phyloP scores from a whole-genome alignment of 2,888 invertebrate genomes.

The Rhagium mordax region DNA sequence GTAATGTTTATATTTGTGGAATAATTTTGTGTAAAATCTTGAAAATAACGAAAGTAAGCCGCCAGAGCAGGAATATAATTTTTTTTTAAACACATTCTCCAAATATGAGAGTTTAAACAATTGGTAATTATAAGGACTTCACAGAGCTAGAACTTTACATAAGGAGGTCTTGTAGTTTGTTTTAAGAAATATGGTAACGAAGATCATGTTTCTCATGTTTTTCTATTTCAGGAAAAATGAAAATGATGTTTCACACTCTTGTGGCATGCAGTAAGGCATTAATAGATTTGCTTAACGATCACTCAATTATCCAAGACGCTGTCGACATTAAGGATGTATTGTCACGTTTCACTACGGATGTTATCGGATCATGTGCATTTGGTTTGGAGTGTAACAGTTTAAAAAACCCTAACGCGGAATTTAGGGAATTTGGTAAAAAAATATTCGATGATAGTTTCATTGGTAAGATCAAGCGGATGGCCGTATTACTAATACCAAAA shows the following conservation, averaged over 20 bases:
- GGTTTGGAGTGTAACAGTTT: conserved; percentile 75
- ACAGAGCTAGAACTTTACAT: too few relatives aligned
- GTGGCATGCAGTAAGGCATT: conserved; percentile 73
- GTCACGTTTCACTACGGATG: conserved; percentile 74
- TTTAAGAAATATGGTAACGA: too few relatives aligned
- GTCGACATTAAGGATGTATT: conserved; percentile 69
- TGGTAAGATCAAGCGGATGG: conserved; percentile 29
- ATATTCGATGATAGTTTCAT: conserved; percentile 46
- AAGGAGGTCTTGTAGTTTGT: too few relatives aligned
- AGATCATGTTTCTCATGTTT: too few relatives aligned
- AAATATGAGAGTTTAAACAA: too few relatives aligned
- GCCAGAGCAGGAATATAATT: too few relatives aligned
- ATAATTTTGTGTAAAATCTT: too few relatives aligned
- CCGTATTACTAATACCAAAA: conserved; percentile 45
- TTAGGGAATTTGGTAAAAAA: conserved; percentile 59
- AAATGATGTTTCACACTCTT: conserved; percentile 76
- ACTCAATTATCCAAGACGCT: conserved; percentile 59
- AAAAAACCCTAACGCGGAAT: conserved; percentile 70
- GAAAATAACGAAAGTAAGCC: too few relatives aligned
- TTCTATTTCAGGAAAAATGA: conserved; percentile 57
- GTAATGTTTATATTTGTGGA: too few relatives aligned
- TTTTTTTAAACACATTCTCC: too few relatives aligned
- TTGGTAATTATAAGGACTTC: too few relatives aligned
- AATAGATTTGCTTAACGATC: conserved; percentile 67
- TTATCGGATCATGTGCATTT: conserved; percentile 75